phyloP scores from a whole-genome alignment of 2,888 invertebrate genomes.

The Dichetophora obliterata region DNA sequence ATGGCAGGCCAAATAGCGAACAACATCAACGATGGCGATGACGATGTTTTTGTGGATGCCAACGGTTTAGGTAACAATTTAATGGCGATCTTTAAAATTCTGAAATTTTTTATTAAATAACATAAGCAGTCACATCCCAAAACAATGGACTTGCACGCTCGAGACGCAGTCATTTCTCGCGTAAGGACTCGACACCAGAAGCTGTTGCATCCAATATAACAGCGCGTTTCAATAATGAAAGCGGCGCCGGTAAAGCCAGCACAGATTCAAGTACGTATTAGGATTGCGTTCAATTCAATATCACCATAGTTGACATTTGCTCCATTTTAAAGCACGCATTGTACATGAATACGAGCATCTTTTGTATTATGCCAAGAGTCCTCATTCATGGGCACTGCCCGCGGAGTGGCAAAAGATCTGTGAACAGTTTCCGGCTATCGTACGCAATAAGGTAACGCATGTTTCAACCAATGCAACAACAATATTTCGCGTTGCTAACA shows the following conservation, averaged over 20 bases:
- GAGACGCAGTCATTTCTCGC: constrained; percentile 69
- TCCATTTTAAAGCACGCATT: constrained; percentile 61
- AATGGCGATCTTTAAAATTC: background rate
- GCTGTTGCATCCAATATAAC: constrained; percentile 48
- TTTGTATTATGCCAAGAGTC: constrained; percentile 67
- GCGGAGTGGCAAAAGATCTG: constrained; percentile 66
- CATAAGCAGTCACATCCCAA: constrained; percentile 50
- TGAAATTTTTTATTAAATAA: background rate
- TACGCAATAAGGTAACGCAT: constrained; percentile 70
- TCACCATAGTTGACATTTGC: background rate
- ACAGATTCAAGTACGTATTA: constrained; percentile 55
- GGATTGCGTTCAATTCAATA: background rate
- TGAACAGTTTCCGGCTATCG: constrained; percentile 65
- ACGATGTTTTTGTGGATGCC: constrained; percentile 67
- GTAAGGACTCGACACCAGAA: constrained; percentile 69
- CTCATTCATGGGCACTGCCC: constrained; percentile 68
- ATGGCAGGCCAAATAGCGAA: constrained; percentile 58
- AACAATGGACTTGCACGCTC: constrained; percentile 64
- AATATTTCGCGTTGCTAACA: constrained; percentile 41
- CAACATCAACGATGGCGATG: constrained; percentile 63
- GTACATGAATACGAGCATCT: constrained; percentile 68
- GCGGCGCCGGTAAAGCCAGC: constrained; percentile 42
- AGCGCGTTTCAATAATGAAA: constrained; percentile 52
- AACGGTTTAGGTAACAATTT: constrained; percentile 53
- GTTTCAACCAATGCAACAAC: constrained; percentile 44